Conservation (phyloP, 2,888 invertebrate species). For the Xestia xanthographa region DNA sequence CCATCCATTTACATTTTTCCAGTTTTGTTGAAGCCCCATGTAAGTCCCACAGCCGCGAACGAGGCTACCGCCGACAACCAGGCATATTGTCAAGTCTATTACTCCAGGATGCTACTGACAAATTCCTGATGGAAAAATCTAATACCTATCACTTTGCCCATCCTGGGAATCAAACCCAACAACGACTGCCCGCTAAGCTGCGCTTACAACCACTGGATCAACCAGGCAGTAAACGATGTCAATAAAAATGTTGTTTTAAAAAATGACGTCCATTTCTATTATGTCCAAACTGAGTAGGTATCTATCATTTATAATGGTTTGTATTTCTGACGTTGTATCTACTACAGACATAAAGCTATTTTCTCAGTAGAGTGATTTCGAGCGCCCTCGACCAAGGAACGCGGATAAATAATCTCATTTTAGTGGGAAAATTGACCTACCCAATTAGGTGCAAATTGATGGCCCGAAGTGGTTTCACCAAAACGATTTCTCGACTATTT, state of each 20-base stretch:
- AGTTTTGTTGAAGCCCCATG: background rate
- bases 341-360: conserved; percentile 8
- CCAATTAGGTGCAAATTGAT: conserved; percentile 43
- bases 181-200: background rate
- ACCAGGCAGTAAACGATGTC: background rate
- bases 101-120: background rate
- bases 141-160: background rate
- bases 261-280: background rate
- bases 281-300: background rate
- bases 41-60: background rate
- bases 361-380: background rate
- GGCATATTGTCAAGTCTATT: background rate
- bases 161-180: background rate
- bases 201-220: background rate
- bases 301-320: background rate
- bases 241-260: background rate
- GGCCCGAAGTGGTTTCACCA: conserved; percentile 20
- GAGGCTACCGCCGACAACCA: background rate
- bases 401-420: conserved; percentile 39
- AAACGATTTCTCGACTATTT: conserved; percentile 17
- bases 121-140: background rate
- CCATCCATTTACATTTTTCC: background rate
- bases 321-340: background rate
- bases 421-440: conserved; percentile 28
- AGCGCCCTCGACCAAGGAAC: conserved; percentile 1